Evolutionary conservation across 2,797 vertebrate species (phyloP), one percentile per base, ranked within the genome.

Genomic region (Propithecus perrieri): DNA sequence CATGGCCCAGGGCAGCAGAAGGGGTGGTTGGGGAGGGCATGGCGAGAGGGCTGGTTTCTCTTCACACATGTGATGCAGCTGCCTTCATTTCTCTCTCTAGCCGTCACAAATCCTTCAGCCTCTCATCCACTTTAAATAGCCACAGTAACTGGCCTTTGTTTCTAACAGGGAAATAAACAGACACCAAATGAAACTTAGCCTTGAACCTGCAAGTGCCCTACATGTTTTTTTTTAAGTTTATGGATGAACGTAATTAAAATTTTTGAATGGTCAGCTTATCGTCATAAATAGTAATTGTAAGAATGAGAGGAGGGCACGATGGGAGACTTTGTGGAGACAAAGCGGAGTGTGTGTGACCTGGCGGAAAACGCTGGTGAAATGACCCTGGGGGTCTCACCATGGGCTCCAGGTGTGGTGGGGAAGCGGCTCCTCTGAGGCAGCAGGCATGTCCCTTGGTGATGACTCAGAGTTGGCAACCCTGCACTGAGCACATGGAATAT

Each of bases 311-410:
- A 69, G 17, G 4, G 35, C 2, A 5, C 20, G 7, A 35, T 4
- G 6, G 13, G 57, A 84, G 22, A 7, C 0, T 0, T 18, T 33
- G 22, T 12, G 2, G 48, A 24, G 46, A 84, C n/a, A 43, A 65
- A 61, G 46, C 22, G 0, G 0, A 57, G 28, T 9, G 11, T 2
- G 0, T 0, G 0, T 55, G 65, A 63, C 18, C 24, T 5, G 3
- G 85, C 2, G 41, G 41, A 48, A n/a, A 48, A n/a, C 14, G 0
- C 0, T 3, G 11, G 33, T 4, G 30, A 30, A 30, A 22, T 6
- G 13, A 11, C 14, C 5, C 8, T 13, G 48, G 12, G 43, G 46
- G 55, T 43, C 14, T 35, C 48, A 35, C 4, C 8, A 0, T 20
- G 33, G 46, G 33, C 0, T 0, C 57, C 41, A 61, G 13, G 28